A percentile compares a stretch with the other conserved stretches of the same genome.
Evolutionary conservation across 2,888 invertebrate genomes (phyloP).

Genomic region (Sesamia inferens): DNA sequence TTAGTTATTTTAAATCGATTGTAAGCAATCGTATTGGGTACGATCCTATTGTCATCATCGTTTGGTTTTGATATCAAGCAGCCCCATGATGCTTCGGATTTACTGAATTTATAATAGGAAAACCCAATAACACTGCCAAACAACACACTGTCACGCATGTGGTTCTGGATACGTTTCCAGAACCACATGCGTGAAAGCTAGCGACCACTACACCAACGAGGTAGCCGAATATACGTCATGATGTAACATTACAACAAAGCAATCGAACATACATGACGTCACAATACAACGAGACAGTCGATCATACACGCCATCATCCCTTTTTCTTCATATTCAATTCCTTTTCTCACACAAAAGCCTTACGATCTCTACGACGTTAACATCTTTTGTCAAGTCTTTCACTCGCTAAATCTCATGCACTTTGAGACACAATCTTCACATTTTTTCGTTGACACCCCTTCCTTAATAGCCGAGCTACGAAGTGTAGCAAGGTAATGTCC

Average conservation of each 20-base stretch:
- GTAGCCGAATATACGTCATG: no score
- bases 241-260: neutral
- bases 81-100: neutral
- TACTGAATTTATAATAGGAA: neutral
- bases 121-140: neutral
- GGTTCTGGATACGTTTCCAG: neutral
- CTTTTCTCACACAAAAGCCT: neutral
- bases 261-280: neutral
- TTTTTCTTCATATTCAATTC: neutral
- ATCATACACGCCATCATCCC: neutral
- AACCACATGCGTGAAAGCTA: neutral
- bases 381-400: slow-evolving; percentile 7
- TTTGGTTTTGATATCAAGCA: neutral
- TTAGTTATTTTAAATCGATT: neutral
- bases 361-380: neutral
- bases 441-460: slow-evolving; percentile 23
- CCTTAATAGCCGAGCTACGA: slow-evolving; percentile 21
- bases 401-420: slow-evolving; percentile 14
- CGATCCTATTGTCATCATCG: neutral
- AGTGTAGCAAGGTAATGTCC: slow-evolving; percentile 22
- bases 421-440: slow-evolving; percentile 18
- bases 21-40: neutral
- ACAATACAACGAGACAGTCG: neutral
- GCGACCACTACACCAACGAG: neutral
- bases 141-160: no score